phyloP scores from a whole-genome alignment of 2,113 vertebrate species.

The Halichoeres trimaculatus region DNA sequence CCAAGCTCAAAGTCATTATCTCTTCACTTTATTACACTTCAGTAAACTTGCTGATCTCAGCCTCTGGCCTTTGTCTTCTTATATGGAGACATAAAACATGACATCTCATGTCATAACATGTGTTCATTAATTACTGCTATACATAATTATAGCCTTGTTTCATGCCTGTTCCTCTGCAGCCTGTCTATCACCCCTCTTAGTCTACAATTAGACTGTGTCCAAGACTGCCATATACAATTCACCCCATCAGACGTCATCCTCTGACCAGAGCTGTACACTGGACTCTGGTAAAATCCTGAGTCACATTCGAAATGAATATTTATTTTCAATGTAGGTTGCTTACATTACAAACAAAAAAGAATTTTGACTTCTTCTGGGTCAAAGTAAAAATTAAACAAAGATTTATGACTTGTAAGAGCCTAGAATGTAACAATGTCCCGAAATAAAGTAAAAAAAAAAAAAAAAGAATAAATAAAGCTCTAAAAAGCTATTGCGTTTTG shows the following conservation, averaged over 20 bases:
- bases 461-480: too few species aligned
- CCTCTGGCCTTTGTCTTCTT: neutral
- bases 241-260: conserved; percentile 17
- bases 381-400: too few species aligned
- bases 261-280: conserved; percentile 15
- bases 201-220: conserved; percentile 26
- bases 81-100: conserved; percentile 17
- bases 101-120: conserved; percentile 10
- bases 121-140: conserved; percentile 35
- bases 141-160: conserved; percentile 21
- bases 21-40: conserved; percentile 20
- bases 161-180: conserved; percentile 6
- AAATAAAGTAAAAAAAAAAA: too few species aligned
- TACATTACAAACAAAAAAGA: too few species aligned
- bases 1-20: conserved; percentile 17
- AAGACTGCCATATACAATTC: conserved; percentile 24
- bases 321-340: too few species aligned
- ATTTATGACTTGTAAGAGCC: too few species aligned
- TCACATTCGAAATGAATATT: neutral
- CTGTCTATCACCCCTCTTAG: conserved; percentile 10
- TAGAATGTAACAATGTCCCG: too few species aligned
- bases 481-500: too few species aligned
- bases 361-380: too few species aligned
- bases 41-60: conserved; percentile 6
- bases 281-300: neutral